A percentile compares a stretch with the other conserved stretches of the same genome.
These are phyloP conservation scores for Chondrilla cf. caribensis DNA, from an alignment of 37 sponge, comb jelly and placozoan species.

Conservation along the genomic window DNA sequence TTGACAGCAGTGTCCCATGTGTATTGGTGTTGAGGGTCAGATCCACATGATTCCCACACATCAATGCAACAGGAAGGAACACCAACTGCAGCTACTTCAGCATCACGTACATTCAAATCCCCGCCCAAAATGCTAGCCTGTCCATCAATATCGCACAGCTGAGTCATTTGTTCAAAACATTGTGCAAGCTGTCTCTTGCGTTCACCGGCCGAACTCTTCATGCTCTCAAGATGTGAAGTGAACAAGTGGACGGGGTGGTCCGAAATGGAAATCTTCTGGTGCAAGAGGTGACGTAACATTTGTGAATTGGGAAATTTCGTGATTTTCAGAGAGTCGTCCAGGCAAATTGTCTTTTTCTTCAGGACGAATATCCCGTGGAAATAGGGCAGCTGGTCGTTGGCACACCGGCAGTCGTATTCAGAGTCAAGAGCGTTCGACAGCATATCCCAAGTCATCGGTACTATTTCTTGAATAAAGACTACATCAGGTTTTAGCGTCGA, in stretches of 20 bases:
- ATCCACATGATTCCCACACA: constrained; percentile 71
- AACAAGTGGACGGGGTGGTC: constrained; percentile 40
- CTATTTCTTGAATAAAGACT: constrained; percentile 76
- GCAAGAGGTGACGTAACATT: constrained; percentile 72
- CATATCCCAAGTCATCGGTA: constrained; percentile 19
- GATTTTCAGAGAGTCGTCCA: constrained; percentile 11
- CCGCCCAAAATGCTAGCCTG: constrained; percentile 68
- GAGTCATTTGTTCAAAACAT: constrained; percentile 20
- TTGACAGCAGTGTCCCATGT: constrained; percentile 71
- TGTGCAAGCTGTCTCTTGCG: constrained; percentile 49
- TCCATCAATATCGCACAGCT: background rate
- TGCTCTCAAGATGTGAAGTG: constrained; percentile 82
- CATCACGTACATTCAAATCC: constrained; percentile 73
- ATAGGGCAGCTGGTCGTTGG: constrained; percentile 21
- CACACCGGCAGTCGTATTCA: constrained; percentile 29
- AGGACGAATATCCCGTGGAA: constrained; percentile 54
- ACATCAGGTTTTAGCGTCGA: constrained; percentile 36
- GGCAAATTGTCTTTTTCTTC: background rate
- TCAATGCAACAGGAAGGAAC: constrained; percentile 49
- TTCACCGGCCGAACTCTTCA: constrained; percentile 35
- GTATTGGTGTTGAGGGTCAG: constrained; percentile 34
- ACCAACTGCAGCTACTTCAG: constrained; percentile 51
- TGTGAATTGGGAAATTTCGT: constrained; percentile 26
- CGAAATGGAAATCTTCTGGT: constrained; percentile 21
- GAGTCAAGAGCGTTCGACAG: constrained; percentile 16